These are phyloP conservation scores for Pediacus dermestoides DNA, from an alignment of 2,888 invertebrate genomes.

Conservation along the genomic window DNA sequence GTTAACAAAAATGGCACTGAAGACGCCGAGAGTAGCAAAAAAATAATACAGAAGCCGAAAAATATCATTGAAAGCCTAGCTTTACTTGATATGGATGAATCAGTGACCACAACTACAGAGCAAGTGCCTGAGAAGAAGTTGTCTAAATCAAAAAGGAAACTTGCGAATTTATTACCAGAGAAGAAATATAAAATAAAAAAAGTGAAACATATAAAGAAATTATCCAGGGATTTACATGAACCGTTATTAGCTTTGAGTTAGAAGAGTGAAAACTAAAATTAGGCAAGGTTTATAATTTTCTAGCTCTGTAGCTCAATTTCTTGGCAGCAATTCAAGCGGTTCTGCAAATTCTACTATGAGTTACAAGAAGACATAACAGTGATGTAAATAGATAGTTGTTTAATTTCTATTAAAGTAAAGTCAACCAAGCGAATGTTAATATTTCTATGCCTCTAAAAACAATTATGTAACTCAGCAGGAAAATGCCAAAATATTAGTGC, in stretches of 20 bases:
- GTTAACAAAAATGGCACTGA: constrained; percentile 72
- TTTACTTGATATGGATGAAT: constrained; percentile 61
- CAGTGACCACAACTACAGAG: constrained; percentile 22
- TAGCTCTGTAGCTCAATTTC: no score
- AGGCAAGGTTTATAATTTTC: no score
- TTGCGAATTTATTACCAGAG: constrained; percentile 55
- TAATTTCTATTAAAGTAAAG: no score
- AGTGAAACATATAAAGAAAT: constrained; percentile 30
- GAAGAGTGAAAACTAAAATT: no score
- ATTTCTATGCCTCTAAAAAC: no score
- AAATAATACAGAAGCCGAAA: constrained; percentile 52
- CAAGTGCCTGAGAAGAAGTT: constrained; percentile 46
- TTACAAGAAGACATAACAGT: no score
- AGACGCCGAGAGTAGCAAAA: constrained; percentile 48
- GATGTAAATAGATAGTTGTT: no score
- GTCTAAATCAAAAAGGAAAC: constrained; percentile 64
- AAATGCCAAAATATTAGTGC: no score
- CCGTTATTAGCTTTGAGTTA: constrained; percentile 66
- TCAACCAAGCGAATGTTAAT: no score
- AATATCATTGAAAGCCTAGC: constrained; percentile 80
- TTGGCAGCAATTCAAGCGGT: no score
- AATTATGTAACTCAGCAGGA: no score
- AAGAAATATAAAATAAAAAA: constrained; percentile 52
- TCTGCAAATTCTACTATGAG: no score
- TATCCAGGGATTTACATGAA: constrained; percentile 57